Conservation (phyloP, 2,797 vertebrate genomes). For the Sciaenops ocellatus region DNA sequence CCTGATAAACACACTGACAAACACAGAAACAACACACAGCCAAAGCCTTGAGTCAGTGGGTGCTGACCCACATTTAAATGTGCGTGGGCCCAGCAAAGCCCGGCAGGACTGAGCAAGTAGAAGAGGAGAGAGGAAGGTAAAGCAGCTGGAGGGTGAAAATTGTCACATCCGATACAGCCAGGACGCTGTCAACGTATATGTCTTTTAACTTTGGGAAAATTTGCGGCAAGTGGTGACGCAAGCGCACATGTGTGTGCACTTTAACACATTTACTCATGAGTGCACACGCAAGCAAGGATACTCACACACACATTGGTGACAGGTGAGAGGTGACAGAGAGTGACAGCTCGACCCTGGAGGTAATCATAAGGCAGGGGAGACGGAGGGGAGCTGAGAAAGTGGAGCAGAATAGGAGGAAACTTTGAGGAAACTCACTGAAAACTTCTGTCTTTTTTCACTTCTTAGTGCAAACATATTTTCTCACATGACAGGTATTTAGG, state of each 20-base stretch:
- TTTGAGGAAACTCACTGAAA: constrained; percentile 26
- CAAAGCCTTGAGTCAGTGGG: constrained; percentile 39
- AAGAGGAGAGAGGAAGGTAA: constrained; percentile 43
- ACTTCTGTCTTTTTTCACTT: constrained; percentile 4
- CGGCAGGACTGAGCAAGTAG: constrained; percentile 25
- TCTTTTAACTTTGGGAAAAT: constrained; percentile 51
- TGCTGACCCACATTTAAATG: constrained; percentile 69
- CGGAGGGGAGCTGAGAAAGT: constrained; percentile 22
- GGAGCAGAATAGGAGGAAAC: constrained; percentile 24
- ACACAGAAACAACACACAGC: constrained; percentile 23
- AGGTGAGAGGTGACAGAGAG: constrained; percentile 56
- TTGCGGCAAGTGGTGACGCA: constrained; percentile 4
- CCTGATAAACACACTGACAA: constrained; percentile 28
- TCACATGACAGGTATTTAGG: constrained; percentile 29
- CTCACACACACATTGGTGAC: constrained; percentile 21
- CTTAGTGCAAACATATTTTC: neutral
- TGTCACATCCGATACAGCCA: constrained; percentile 64
- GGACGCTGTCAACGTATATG: constrained; percentile 49
- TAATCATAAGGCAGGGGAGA: constrained; percentile 29
- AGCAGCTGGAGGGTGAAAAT: constrained; percentile 44
- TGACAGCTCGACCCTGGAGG: constrained; percentile 55
- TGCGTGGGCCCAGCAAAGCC: constrained; percentile 30
- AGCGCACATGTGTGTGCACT: constrained; percentile 16
- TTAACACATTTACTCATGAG: constrained; percentile 20
- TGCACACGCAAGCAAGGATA: constrained; percentile 23